Evolutionary conservation across 2,797 vertebrate genomes (phyloP), one percentile per base, ranked within the genome.

Genomic region (Trachops cirrhosus): DNA sequence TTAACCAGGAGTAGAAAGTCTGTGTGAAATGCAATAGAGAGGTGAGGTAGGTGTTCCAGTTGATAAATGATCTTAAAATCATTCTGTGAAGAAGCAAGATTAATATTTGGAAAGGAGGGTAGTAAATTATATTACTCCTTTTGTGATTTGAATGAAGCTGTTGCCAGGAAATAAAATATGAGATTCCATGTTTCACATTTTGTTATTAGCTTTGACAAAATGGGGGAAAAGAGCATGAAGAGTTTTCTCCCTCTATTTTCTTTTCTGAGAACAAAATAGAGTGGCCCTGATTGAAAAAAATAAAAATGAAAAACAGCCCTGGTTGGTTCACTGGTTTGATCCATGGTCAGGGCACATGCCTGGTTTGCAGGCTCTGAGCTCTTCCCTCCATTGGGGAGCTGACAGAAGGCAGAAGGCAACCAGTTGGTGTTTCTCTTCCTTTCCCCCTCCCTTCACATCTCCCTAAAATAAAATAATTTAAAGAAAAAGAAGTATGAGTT

Each of bases 121-220:
- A 83, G 62, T 79, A 62, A 78, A 74, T 44, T 75, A n/a, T 39
- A 57, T 57, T 83, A 67, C n/a, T 85, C 41, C 26, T 77, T 80
- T 82, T 7, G 2, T 86, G 37, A 94, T 75, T n/a, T 83, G 18
- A 70, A 70, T 68, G 41, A 94, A 84, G 46, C 10, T 52, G 9
- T 57, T 78, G n/a, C n/a, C 67, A 90, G 67, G 18, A 95, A 93
- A 75, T 82, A 90, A 95, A 91, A 85, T 57, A 32, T 57, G 39
- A 10, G 21, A 74, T 44, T 95, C 39, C 32, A n/a, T 39, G 50
- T 64, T 95, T 86, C 91, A 5, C n/a, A 54, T 71, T 19, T 39
- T 86, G 86, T 75, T 67, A 48, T n/a, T 75, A 87, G 32, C 41
- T 92, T 44, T 73, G 64, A 80, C 22, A 71, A 89, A 93, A 87